Conservation (phyloP, 2,797 vertebrate genomes). For the Manis crassicaudata region DNA sequence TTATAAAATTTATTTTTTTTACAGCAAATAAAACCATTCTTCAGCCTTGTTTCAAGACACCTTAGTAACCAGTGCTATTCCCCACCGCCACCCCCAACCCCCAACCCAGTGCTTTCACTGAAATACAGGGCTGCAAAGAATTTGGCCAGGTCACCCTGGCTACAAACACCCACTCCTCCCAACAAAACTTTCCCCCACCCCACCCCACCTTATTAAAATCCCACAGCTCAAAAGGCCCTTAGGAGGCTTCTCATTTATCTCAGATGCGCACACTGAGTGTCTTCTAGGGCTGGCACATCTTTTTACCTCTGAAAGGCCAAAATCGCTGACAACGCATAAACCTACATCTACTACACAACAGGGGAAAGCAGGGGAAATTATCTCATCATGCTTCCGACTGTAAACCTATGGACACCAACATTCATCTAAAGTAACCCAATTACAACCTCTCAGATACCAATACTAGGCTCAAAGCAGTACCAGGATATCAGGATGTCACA, state of each 20-base stretch:
- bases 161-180: constrained; percentile 4
- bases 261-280: not conserved
- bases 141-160: constrained; percentile 48
- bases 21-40: constrained; percentile 74
- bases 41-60: constrained; percentile 60
- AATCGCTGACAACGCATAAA: not conserved
- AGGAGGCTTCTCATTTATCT: not conserved
- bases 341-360: not conserved
- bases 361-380: not conserved
- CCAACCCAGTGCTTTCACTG: constrained; percentile 1
- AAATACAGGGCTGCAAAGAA: constrained; percentile 15
- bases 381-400: not conserved
- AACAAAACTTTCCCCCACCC: not conserved
- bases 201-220: constrained; percentile 29
- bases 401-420: not conserved
- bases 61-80: constrained; percentile 71
- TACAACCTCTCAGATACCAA: not conserved
- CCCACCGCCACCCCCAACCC: no score
- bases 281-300: not conserved
- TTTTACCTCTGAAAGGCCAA: constrained; percentile 1
- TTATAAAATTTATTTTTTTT: constrained; percentile 55
- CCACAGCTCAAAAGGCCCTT: not conserved
- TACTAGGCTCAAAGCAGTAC: not conserved
- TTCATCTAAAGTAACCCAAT: not conserved
- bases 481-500: not conserved